Evolutionary conservation across 23 tunicate genomes (phyloP).

Genomic region (Halocynthia aurantium): DNA sequence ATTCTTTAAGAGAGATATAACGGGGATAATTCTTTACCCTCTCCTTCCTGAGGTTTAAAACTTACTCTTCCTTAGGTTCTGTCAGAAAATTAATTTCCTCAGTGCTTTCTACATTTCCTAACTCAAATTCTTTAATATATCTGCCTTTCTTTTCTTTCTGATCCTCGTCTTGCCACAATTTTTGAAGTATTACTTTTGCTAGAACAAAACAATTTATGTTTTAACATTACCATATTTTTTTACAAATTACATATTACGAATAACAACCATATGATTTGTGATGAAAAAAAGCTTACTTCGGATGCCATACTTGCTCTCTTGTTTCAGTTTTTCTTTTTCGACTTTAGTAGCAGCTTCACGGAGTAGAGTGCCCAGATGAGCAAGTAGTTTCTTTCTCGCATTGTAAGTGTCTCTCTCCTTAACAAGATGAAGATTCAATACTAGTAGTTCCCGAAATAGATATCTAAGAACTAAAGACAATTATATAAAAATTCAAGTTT

Average conservation of each 20-base stretch:
- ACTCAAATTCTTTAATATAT: neutral
- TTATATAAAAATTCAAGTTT: neutral
- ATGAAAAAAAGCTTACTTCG: conserved; percentile 13
- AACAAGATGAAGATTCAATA: neutral
- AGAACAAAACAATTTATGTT: neutral
- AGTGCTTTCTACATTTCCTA: too few species aligned
- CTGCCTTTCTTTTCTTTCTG: conserved; percentile 9
- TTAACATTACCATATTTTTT: neutral
- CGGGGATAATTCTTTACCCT: too few species aligned
- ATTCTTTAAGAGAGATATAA: too few species aligned
- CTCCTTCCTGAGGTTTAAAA: too few species aligned
- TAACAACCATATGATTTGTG: neutral
- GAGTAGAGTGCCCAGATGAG: conserved; percentile 49
- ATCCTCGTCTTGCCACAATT: conserved; percentile 48
- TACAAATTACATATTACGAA: neutral
- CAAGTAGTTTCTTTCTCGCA: conserved; percentile 49
- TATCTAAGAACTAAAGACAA: neutral
- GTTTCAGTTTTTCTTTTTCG: conserved; percentile 37
- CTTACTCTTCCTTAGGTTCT: too few species aligned
- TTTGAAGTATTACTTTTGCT: conserved; percentile 42
- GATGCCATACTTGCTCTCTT: conserved; percentile 35
- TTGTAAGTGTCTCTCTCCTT: conserved; percentile 80
- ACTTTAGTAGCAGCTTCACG: conserved; percentile 59
- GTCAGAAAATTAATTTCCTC: too few species aligned
- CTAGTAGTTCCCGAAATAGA: neutral